Evolutionary conservation across 2,797 vertebrate genomes (phyloP).

Genomic region (Poecile montanus): DNA sequence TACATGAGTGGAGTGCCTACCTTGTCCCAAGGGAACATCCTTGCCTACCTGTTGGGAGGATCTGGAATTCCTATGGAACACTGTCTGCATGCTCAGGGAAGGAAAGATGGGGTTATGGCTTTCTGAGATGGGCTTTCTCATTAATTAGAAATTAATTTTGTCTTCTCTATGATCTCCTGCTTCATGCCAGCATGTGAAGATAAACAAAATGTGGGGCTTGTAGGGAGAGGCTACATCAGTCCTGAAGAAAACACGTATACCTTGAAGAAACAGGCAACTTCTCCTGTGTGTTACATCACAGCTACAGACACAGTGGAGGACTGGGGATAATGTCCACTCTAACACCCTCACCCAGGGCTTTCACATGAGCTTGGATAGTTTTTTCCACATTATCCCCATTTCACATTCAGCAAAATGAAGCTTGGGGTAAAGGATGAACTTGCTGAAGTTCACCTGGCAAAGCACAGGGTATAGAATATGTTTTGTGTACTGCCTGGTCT

Average conservation of each 20-base stretch:
- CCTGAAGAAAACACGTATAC: neutral
- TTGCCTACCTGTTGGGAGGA: rapidly evolving
- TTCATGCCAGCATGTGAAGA: neutral
- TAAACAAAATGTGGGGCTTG: neutral
- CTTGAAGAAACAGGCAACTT: neutral
- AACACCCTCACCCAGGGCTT: neutral
- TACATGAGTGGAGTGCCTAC: rapidly evolving
- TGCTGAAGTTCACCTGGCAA: constrained; percentile 36
- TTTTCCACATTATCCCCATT: neutral
- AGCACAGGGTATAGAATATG: neutral
- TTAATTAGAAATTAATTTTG: neutral
- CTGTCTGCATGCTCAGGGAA: neutral
- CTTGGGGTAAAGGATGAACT: neutral
- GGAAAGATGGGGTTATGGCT: neutral
- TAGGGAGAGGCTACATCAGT: neutral
- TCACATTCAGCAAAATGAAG: constrained; percentile 15
- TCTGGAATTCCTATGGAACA: neutral
- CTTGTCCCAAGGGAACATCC: neutral
- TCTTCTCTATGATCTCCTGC: neutral
- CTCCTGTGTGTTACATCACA: neutral
- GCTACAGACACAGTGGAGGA: neutral
- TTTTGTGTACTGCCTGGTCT: neutral
- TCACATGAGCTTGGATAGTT: neutral
- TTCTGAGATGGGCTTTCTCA: neutral
- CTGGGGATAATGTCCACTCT: neutral